Conservation (phyloP, 2,888 invertebrate genomes). For the Cephus rjabovi region DNA sequence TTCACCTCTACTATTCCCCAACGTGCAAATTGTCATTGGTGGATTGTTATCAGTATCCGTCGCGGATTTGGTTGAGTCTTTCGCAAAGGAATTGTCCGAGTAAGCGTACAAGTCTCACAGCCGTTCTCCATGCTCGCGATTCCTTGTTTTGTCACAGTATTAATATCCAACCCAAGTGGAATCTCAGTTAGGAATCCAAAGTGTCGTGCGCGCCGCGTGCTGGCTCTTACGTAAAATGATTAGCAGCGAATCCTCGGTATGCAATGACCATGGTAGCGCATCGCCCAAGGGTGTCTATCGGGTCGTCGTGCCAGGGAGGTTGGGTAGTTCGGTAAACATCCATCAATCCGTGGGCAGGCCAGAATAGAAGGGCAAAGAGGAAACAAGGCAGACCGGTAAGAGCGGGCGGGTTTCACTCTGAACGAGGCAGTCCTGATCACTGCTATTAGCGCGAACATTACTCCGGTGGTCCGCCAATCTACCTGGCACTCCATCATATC, state of each 20-base stretch:
- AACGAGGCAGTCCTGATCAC: constrained; percentile 69
- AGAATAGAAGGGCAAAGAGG: constrained; percentile 21
- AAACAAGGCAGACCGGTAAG: constrained; percentile 41
- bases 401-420: constrained; percentile 57
- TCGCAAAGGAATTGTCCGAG: neutral
- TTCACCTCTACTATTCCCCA: neutral
- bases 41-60: neutral
- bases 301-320: constrained; percentile 26
- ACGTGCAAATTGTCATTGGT: neutral
- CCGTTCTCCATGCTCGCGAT: neutral
- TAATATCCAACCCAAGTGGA: neutral
- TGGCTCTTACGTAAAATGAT: neutral
- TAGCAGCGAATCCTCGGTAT: constrained; percentile 23
- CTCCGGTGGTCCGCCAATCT: constrained; percentile 70
- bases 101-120: neutral
- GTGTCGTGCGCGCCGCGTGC: neutral
- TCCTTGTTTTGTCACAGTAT: neutral
- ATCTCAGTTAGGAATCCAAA: neutral
- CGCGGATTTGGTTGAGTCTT: neutral
- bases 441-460: constrained; percentile 70
- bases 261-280: constrained; percentile 30
- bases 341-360: constrained; percentile 58
- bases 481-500: constrained; percentile 59
- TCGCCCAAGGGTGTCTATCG: constrained; percentile 28
- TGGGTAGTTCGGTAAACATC: constrained; percentile 60